Base-by-base conservation (phyloP, 1,140 invertebrate genomes). In the Fragariocoptes setiger region DNA sequence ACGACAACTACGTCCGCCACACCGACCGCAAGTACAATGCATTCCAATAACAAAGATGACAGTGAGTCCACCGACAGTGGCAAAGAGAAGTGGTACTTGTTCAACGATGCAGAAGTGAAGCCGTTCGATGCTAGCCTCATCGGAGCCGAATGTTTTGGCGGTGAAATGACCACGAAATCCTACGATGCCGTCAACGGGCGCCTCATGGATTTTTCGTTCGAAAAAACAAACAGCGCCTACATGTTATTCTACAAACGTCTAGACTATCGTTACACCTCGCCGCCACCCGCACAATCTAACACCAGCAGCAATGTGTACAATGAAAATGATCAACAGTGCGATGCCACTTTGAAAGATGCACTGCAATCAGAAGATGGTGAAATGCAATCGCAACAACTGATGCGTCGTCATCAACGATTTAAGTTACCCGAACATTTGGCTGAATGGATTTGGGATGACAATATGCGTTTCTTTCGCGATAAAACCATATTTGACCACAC, bases 191-290 rank as follows among this genome's bases (percentile, higher is more conserved):
- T 83, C 2, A 85, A 78, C 1, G 82, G 90, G 49, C 88, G 88
- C 52, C 88, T 86, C 52, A 78, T 90, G 74, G 83, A 92, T 52
- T 83, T 88, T 51, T 83, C 79, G 48, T 86, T 86, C 56, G 83
- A 92, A 55, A 92, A 90, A 61, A 88, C 82, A 0, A 90, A 92
- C 54, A 85, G 77, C 53, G 85, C 85, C 1, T 92, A 92, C 52
- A 92, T 92, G 85, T 55, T 92, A 37, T 90, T 92, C 54, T 92
- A 92, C 55, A 79, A 90, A 56, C 67, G 74, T 46, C 19, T 50
- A n/a, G 40, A 38, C 35, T 46, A 51, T 21, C 31, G 21, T 19
- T 21, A 16, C 37, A 5, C 8, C 19, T 38, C 37, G 13, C 5
- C 8, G 15, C 13, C 16, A n/a, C n/a, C n/a, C n/a, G n/a, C n/a